A percentile compares a stretch with the other conserved stretches of the same genome.
phyloP scores from a whole-genome alignment of 2,113 vertebrate species.

The Indicator indicator region DNA sequence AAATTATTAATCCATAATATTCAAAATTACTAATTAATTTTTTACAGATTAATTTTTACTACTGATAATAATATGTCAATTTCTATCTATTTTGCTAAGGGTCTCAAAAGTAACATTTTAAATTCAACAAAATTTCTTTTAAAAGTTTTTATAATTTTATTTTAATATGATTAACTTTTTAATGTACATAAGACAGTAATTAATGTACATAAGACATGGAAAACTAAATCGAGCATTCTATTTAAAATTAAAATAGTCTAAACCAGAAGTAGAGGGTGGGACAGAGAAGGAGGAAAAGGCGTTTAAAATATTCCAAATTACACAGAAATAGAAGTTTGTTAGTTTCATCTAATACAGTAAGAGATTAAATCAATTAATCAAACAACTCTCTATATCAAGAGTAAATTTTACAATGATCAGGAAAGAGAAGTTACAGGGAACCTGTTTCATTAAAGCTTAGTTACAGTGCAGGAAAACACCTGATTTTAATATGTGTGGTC shows the following conservation, averaged over 20 bases:
- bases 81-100: not conserved
- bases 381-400: not conserved
- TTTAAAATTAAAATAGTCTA: not conserved
- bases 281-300: not conserved
- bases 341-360: not conserved
- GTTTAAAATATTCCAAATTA: not conserved
- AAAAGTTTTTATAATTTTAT: not conserved
- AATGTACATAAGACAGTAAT: accelerated
- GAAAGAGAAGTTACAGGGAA: not conserved
- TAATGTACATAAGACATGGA: not conserved
- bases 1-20: not conserved
- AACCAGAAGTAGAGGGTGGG: not conserved
- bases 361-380: not conserved
- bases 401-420: not conserved
- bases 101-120: not conserved
- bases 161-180: not conserved
- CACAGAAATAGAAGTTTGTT: not conserved
- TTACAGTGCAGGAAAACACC: not conserved
- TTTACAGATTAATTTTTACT: not conserved
- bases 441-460: not conserved
- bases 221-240: not conserved
- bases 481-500: not conserved
- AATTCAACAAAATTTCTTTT: not conserved
- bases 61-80: not conserved
- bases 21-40: not conserved